phyloP scores from a whole-genome alignment of 2,113 vertebrate species.

The Lathamus discolor region DNA sequence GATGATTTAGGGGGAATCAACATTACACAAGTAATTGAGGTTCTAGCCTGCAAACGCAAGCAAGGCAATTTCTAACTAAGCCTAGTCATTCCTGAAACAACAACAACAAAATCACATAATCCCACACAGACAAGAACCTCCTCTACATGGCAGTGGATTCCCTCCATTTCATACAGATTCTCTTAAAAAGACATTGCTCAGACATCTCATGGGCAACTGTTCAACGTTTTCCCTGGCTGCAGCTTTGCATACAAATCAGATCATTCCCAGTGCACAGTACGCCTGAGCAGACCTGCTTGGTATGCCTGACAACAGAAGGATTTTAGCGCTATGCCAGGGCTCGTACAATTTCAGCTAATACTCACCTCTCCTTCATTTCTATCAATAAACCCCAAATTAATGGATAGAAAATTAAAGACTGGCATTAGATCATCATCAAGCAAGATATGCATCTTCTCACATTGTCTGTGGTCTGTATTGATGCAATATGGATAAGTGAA shows the following conservation, averaged over 20 bases:
- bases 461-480: fast-evolving
- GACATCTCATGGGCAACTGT: background rate
- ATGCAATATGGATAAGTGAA: background rate
- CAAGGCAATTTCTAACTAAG: background rate
- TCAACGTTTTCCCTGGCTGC: background rate
- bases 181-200: background rate
- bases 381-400: background rate
- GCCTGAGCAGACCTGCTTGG: background rate
- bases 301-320: background rate
- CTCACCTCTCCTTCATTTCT: background rate
- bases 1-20: background rate
- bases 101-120: background rate
- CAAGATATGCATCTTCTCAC: background rate
- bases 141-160: background rate
- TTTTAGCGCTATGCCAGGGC: background rate
- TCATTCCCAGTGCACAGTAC: background rate
- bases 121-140: background rate
- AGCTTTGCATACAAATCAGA: background rate
- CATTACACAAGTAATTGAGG: background rate
- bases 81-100: background rate
- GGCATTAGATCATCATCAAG: background rate
- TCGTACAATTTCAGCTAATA: fast-evolving
- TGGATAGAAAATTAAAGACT: background rate
- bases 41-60: background rate
- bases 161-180: background rate